phyloP scores from a whole-genome alignment of 2,113 vertebrate species.

The Trinectes maculatus region DNA sequence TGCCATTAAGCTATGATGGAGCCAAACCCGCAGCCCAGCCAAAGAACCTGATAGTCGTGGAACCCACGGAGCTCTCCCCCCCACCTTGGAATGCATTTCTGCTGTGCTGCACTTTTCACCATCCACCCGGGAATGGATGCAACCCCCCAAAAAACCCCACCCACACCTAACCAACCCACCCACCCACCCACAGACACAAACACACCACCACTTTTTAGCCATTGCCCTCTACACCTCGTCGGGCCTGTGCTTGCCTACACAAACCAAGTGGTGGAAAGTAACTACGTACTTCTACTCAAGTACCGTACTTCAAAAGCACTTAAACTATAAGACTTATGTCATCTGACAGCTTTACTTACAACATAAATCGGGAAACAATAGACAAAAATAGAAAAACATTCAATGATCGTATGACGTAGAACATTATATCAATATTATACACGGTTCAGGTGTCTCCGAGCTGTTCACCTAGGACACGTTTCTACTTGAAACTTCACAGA shows the following conservation, averaged over 20 bases:
- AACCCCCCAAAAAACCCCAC: constrained; percentile 34
- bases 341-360: too few species aligned
- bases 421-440: not conserved
- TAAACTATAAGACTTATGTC: too few species aligned
- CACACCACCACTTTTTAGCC: constrained; percentile 49
- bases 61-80: constrained; percentile 71
- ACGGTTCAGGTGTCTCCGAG: not conserved
- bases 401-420: not conserved
- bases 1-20: constrained; percentile 66
- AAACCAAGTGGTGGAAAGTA: constrained; percentile 27
- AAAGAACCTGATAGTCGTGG: constrained; percentile 85
- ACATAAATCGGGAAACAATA: too few species aligned
- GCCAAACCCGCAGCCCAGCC: constrained; percentile 78
- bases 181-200: constrained; percentile 59
- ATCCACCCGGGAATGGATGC: constrained; percentile 75
- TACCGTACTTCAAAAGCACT: too few species aligned
- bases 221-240: constrained; percentile 33
- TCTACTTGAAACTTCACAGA: not conserved
- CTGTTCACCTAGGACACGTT: not conserved
- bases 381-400: not conserved
- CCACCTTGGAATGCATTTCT: constrained; percentile 79
- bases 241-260: constrained; percentile 13
- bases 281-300: constrained; percentile 9
- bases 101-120: constrained; percentile 80
- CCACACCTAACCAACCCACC: constrained; percentile 50